Evolutionary conservation across 2,797 vertebrate species (phyloP).

Genomic region (Sylvia borin): DNA sequence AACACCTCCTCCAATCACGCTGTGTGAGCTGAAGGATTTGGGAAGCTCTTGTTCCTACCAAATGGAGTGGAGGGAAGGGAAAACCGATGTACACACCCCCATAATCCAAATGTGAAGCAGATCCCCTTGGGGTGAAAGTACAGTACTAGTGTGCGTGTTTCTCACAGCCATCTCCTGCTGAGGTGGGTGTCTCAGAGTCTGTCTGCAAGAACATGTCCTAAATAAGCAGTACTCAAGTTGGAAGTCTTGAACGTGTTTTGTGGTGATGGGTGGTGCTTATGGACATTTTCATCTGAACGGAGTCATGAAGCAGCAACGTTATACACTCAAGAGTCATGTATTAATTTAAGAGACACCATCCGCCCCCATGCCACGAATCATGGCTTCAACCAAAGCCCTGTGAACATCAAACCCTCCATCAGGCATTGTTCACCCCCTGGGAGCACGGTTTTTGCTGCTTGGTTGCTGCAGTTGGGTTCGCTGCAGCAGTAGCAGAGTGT

Average conservation of each 20-base stretch:
- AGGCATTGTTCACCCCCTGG: neutral
- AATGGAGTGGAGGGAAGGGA: neutral
- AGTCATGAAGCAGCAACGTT: neutral
- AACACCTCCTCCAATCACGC: neutral
- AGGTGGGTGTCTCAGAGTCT: neutral
- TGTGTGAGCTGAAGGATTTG: neutral
- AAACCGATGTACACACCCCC: neutral
- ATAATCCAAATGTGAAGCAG: neutral
- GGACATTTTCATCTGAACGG: neutral
- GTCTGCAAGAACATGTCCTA: neutral
- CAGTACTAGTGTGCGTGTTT: neutral
- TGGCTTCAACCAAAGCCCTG: neutral
- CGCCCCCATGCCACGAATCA: neutral
- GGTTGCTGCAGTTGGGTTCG: neutral
- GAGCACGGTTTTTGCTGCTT: neutral
- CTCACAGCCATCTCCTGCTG: neutral
- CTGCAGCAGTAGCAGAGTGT: neutral
- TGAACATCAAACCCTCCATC: neutral
- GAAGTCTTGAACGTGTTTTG: neutral
- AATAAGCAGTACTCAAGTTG: neutral
- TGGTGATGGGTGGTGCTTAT: neutral
- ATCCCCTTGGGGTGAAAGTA: neutral
- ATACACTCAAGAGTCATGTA: neutral
- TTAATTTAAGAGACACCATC: neutral
- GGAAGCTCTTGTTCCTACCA: neutral